phyloP scores from a whole-genome alignment of 2,797 vertebrate species.

The Amblyopsis hoosieri region DNA sequence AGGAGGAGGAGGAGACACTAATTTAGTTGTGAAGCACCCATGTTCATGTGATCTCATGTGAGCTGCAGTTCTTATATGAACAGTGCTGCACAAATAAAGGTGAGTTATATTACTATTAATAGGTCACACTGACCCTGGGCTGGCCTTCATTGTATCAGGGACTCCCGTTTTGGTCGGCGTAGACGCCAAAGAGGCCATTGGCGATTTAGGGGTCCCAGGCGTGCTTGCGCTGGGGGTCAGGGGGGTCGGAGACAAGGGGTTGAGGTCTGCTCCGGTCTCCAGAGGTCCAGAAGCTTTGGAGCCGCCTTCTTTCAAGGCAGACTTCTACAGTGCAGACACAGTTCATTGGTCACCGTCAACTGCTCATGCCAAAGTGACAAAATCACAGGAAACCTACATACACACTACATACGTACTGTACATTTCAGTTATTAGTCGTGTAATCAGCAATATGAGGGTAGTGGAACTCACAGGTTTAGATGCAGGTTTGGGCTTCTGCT shows the following conservation, averaged over 20 bases:
- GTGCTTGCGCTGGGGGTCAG: conserved; percentile 81
- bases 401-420: not conserved
- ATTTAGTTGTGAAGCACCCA: too few species aligned
- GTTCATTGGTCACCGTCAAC: not conserved
- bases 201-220: conserved; percentile 87
- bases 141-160: conserved; percentile 86
- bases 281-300: conserved; percentile 75
- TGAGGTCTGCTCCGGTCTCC: conserved; percentile 74
- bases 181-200: conserved; percentile 77
- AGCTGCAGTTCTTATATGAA: too few species aligned
- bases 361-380: not conserved
- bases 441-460: not conserved
- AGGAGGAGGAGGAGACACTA: not conserved
- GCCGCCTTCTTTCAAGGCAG: conserved; percentile 85
- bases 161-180: conserved; percentile 81
- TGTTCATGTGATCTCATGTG: too few species aligned
- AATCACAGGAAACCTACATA: not conserved
- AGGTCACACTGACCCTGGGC: conserved; percentile 79
- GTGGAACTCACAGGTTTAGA: conserved; percentile 86
- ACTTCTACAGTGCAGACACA: conserved; percentile 80
- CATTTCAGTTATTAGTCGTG: not conserved
- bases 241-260: conserved; percentile 82
- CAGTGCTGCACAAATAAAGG: too few species aligned
- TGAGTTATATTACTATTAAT: too few species aligned
- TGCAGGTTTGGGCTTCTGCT: conserved; percentile 94